Base-by-base conservation (phyloP, 2,797 vertebrate genomes). In the Anabacerthia variegaticeps region DNA sequence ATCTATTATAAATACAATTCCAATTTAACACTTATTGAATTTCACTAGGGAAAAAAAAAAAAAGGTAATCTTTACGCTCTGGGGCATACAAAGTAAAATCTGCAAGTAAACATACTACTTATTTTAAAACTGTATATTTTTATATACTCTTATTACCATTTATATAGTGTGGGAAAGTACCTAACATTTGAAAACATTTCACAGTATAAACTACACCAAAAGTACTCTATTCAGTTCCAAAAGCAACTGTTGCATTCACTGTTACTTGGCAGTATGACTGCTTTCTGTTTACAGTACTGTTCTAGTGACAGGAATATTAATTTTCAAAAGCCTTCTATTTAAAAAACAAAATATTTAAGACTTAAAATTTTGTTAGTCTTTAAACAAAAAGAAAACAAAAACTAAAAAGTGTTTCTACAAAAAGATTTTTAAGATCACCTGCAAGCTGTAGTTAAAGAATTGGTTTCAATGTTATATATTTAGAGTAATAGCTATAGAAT, bases 231-330 rank as follows among this genome's bases (percentile, higher is more conserved):
- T 82, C 15, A 28, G 16, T 72, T 85, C 77, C 44, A 92, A 77
- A 94, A 87, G 67, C 48, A 82, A 80, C 56, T 82, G 69, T 67
- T 91, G 76, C 75, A 58, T 71, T 81, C 74, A 39, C 44, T 73
- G 71, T 82, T 49, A 65, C 72, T 96, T 96, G 87, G 85, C 94
- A 94, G 44, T 37, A 49, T 6, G 24, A 85, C 14, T 48, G 49
- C 51, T 85, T 88, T 82, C 71, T 71, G 39, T 54, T 92, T 84
- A 61, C 54, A 73, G n/a, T 23, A 67, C 73, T 54, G 34, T 72
- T 85, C 39, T 55, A 93, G 87, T 91, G 92, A 96, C 34, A 76
- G 32, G 85, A 94, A 92, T 95, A 95, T 75, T 96, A 95, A 85
- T 85, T 95, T 90, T 78, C 48, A 49, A 85, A 81, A 91, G 63